Evolutionary conservation across 1,140 invertebrate species (phyloP).

Genomic region (Leucophenga varia): DNA sequence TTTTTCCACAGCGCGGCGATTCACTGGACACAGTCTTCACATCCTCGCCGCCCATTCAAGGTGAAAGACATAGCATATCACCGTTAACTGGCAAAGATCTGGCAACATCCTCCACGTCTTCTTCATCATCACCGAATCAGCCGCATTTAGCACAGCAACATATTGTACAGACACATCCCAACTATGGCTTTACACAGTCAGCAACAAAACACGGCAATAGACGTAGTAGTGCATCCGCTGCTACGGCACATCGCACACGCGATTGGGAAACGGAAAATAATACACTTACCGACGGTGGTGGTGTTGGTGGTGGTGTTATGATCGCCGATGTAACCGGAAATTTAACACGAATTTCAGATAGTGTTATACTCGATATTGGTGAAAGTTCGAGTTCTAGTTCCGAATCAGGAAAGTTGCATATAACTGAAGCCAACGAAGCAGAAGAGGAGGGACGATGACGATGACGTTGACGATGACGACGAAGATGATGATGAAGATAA

Average conservation of each 20-base stretch:
- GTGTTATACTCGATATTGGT: conserved; percentile 52
- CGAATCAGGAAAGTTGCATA: conserved; percentile 38
- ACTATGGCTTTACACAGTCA: conserved; percentile 31
- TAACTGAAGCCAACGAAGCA: conserved; percentile 32
- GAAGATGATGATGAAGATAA: too few relatives aligned
- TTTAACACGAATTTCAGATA: conserved; percentile 36
- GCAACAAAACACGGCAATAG: conserved; percentile 24
- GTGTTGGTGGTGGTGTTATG: conserved; percentile 16
- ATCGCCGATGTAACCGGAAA: conserved; percentile 44
- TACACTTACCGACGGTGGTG: background rate
- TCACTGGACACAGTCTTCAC: conserved; percentile 63
- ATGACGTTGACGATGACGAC: conserved; percentile 10
- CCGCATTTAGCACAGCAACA: conserved; percentile 25
- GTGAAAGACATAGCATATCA: conserved; percentile 33
- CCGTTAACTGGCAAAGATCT: too few relatives aligned
- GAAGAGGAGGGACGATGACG: conserved; percentile 23
- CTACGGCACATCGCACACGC: conserved; percentile 3
- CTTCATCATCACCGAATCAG: too few relatives aligned
- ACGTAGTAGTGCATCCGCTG: conserved; percentile 11
- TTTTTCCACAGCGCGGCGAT: conserved; percentile 59
- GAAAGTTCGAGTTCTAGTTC: conserved; percentile 50
- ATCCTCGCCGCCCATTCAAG: conserved; percentile 58
- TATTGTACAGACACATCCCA: conserved; percentile 37
- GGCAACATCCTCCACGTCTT: too few relatives aligned
- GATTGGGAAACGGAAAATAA: background rate